Evolutionary conservation across 1,140 invertebrate species (phyloP), one percentile per base, ranked within the genome.

Genomic region (Saccostrea glomerata): DNA sequence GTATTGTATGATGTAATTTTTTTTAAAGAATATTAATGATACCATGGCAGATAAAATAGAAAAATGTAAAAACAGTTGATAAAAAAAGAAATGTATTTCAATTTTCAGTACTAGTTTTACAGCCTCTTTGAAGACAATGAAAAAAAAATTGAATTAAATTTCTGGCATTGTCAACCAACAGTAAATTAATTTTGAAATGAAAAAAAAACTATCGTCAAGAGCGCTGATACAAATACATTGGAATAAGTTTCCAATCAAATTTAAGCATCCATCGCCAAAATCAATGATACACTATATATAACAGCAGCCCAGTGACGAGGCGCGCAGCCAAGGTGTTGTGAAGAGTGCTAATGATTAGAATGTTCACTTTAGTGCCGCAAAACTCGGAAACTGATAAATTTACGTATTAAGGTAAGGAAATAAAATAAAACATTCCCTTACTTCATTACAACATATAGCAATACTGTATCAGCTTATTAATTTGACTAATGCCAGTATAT

Each of bases 251-350:
- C 70, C 70, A 77, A 77, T 77, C 70, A 77, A 25, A 77, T 77
- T 77, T 77, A 0, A 77, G 70, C 70, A 36, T 77, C 25, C 23
- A 30, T 77, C 70, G 70, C 25, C 30, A 77, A 77, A 77, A 77
- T 77, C 70, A 77, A 77, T 77, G 70, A 77, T 77, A 77, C 70
- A 36, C 70, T 77, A 77, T 77, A 77, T 77, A 77, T 77, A 77
- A 77, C 70, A 77, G 11, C 70, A 13, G 70, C 70, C 9, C 70
- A 77, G 70, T 77, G 70, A 30, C 23, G 70, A 77, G 25, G 70
- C 30, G 70, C n/a, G 15, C 25, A 36, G 70, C 13, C 13, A 30
- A 77, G 70, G 70, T 30, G 70, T 36, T 77, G 70, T 77, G 70
- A 77, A 23, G 70, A 36, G 70, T 30, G 70, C 70, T 30, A 30